Evolutionary conservation across 2,888 invertebrate species (phyloP).

Genomic region (Epirrhoe tristata): DNA sequence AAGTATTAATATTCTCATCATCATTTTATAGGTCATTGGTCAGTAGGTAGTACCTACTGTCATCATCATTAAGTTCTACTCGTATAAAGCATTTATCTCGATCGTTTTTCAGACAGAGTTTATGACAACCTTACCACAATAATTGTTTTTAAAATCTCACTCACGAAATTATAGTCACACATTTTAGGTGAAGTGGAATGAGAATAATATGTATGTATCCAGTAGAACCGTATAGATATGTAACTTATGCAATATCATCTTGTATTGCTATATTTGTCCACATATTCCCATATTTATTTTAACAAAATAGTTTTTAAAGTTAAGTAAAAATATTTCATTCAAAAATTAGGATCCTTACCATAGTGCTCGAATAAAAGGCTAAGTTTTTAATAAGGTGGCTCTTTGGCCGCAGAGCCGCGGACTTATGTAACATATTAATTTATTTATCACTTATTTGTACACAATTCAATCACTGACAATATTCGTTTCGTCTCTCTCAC

Average conservation of each 20-base stretch:
- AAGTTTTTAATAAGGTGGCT: slow-evolving; percentile 62
- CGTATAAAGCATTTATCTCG: background rate
- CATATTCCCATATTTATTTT: background rate
- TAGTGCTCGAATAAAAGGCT: slow-evolving; percentile 67
- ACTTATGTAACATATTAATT: slow-evolving; percentile 68
- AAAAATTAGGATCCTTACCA: slow-evolving; percentile 54
- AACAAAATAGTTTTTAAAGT: too few species aligned
- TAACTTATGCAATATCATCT: background rate
- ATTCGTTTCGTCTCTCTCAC: slow-evolving; percentile 44
- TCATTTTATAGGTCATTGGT: background rate
- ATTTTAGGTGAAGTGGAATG: too few species aligned
- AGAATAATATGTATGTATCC: too few species aligned
- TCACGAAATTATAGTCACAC: background rate
- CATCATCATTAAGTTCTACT: background rate
- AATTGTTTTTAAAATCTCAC: background rate
- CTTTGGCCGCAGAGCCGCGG: slow-evolving; percentile 65
- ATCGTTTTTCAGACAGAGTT: background rate
- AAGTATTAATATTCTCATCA: background rate
- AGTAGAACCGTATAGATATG: background rate
- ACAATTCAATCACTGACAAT: slow-evolving; percentile 50
- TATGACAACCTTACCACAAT: background rate
- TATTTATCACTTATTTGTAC: slow-evolving; percentile 49
- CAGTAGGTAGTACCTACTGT: background rate
- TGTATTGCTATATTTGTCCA: background rate
- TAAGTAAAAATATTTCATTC: too few species aligned